Base-by-base conservation (phyloP, 2,797 vertebrate genomes). In the Enteromius mattozi region DNA sequence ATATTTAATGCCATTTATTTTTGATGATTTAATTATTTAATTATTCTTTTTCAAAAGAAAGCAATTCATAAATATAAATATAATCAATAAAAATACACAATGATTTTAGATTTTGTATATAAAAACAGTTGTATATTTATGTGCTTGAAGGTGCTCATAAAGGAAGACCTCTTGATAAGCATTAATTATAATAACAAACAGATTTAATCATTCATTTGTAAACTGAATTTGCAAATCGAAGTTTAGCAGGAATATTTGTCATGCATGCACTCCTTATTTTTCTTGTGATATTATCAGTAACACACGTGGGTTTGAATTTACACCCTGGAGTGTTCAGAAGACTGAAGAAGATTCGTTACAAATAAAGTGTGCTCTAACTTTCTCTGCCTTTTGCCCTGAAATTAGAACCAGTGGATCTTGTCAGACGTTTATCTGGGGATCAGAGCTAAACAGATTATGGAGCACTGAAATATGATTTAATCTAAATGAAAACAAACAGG, bases 391-490 rank as follows among this genome's bases (percentile, higher is more conserved):
- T 65, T 49, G 59, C 14, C 33, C 59, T 82, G 70, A 75, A 75
- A 82, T 75, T 49, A 65, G 59, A 65, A 65, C 42, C 56, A 75
- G 47, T 6, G 49, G 40, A 84, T 70, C 63, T 45, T 77, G 33
- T 81, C 35, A 37, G 7, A 69, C 27, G 27, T 78, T 70, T 27
- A 61, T 77, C 72, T n/a, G 47, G 33, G 21, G 40, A 72, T 61
- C 21, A 63, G 40, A 24, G 47, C 54, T 78, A 78, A 78, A 78
- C 51, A 14, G 13, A 79, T 79, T 72, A 79, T 33, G 75, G n/a
- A 47, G 30, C 66, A 49, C 40, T 37, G 82, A 78, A 61, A 84
- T 61, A 78, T 84, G 40, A 84, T 70, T 70, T 61, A 17, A 71
- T 54, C 49, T 37, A 59, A 61, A 70, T 59, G 65, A 78, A 70